Base-by-base conservation (phyloP, 2,888 invertebrate genomes). In the Gastracanthus pulcherrimus region DNA sequence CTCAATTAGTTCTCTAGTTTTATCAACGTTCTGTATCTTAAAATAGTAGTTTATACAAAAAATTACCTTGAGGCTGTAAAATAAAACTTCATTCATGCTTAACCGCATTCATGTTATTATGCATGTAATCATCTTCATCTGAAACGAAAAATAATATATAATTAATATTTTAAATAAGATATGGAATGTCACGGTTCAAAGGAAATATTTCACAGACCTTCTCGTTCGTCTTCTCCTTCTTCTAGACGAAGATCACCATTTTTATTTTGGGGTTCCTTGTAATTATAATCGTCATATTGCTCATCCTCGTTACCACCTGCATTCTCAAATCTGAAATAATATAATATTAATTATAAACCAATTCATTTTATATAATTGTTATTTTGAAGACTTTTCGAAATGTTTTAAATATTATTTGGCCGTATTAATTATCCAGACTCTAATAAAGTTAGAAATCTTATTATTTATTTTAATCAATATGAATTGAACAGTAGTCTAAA, bases 141-240 rank as follows among this genome's bases (percentile, higher is more conserved):
- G 70, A 80, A 87, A 86, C 3, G 76, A 31, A 67, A 23, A 31
- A 1, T 60, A 36, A 70, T 16, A 34, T 66, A 29, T 23, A 69
- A 67, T 77, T 71, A 67, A 36, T 80, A n/a, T 29, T 60, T 41
- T 31, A 29, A 19, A 62, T 19, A 7, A 19, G 6, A 26, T 11
- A 55, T 3, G 7, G 23, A 6, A 26, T 6, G 6, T 0, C n/a
- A 23, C 55, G 23, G 11, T 26, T 64, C 23, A 69, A 70, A 51
- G n/a, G 13, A 48, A 41, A 36, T 11, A 38, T 34, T 62, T 19
- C 23, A 62, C 74, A 84, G 82, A 87, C 89, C 91, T 88, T 91
- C 91, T 1, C 88, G 89, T 75, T 90, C 91, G 51, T 90, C 91
- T 80, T 90, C 91, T n/a, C 86, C 89, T 55, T 89, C 91, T 29